Evolutionary conservation across 2,888 invertebrate genomes (phyloP), one percentile per base, ranked within the genome.

Genomic region (Cerceris ruficornis): DNA sequence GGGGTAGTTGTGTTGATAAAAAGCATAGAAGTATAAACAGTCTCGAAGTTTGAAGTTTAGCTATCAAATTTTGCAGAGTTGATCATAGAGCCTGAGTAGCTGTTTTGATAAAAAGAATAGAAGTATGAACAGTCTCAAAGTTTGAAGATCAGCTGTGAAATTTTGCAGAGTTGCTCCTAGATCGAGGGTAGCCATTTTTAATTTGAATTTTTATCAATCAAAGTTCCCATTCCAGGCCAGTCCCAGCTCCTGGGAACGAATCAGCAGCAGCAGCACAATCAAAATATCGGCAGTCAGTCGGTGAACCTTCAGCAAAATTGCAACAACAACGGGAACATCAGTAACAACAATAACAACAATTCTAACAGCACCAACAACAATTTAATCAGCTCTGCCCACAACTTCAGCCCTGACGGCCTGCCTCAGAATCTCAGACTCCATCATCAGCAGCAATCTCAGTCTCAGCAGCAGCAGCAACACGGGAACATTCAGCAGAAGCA

Each of bases 401-500:
- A 82, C 61, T 90, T 87, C 65, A 81, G 74, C 39, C 82, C 86
- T n/a, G 89, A 87, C 11, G 86, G 86, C 73, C 73, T 79, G 46
- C 81, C 83, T 7, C 90, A 90, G 69, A 86, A 81, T 41, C 76
- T 87, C n/a, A 81, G 88, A 59, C 74, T 89, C 39, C 87, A 88
- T 6, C 86, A 85, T 50, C 88, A 87, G 8, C 88, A 88, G 13
- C 85, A 88, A 58, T 49, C 58, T 6, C 75, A 86, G 50, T 66
- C 81, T 41, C 78, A 85, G 59, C 80, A 86, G 67, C 78, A 85
- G 59, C 80, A 86, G 67, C 71, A 83, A 73, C 73, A 94, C 86
- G 93, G 93, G 89, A 92, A 93, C 81, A 93, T 93, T 84, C 94
- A 94, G 7, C 89, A 94, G 86, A 94, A 94, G 81, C 94, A 94